Conservation (phyloP, 2,888 invertebrate genomes). For the Pandemis corylana region DNA sequence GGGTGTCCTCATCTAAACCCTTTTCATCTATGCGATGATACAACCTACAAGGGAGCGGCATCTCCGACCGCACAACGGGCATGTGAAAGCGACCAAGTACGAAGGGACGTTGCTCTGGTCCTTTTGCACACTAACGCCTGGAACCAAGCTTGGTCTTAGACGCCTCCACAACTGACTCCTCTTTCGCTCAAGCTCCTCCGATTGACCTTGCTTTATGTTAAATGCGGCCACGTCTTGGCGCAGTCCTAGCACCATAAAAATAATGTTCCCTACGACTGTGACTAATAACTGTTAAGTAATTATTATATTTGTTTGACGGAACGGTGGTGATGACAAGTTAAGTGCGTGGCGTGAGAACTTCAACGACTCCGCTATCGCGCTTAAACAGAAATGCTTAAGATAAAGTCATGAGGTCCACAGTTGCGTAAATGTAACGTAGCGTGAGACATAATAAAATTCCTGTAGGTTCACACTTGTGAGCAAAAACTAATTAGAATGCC, state of each 20-base stretch:
- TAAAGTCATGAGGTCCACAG: conserved; percentile 11
- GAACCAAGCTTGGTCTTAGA: too few relatives aligned
- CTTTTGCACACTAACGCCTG: too few relatives aligned
- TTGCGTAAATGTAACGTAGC: conserved; percentile 2
- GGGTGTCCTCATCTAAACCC: too few relatives aligned
- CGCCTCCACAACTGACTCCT: too few relatives aligned
- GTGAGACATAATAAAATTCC: conserved; percentile 30
- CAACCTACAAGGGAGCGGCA: too few relatives aligned
- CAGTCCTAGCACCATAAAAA: not conserved
- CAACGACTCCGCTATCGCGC: conserved; percentile 13
- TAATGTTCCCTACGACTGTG: not conserved
- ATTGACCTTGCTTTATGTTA: too few relatives aligned
- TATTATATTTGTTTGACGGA: conserved; percentile 55
- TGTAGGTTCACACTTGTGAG: conserved; percentile 22
- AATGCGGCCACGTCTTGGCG: too few relatives aligned
- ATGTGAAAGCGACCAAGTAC: too few relatives aligned
- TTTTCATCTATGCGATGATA: too few relatives aligned
- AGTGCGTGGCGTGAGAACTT: conserved; percentile 63
- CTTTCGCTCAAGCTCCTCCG: too few relatives aligned
- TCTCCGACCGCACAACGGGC: too few relatives aligned
- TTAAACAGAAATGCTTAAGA: conserved; percentile 13
- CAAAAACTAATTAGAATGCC: conserved; percentile 9
- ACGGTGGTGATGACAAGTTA: conserved; percentile 59
- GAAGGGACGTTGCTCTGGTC: too few relatives aligned
- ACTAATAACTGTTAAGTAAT: conserved; percentile 37